Base-by-base conservation (phyloP, 2,113 vertebrate species). In the Siniperca knerii region DNA sequence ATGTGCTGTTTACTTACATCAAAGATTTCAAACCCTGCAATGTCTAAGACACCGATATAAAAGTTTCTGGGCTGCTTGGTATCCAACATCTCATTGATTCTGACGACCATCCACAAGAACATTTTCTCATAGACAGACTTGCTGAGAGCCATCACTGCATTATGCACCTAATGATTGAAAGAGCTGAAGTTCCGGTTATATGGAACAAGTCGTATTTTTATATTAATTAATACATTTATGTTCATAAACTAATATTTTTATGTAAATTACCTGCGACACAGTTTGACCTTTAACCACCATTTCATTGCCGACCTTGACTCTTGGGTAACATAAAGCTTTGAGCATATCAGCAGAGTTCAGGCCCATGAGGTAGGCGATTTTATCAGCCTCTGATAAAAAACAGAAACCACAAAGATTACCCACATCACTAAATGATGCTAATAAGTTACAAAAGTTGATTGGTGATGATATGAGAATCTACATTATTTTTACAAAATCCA, bases 301-400 rank as follows among this genome's bases (percentile, higher is more conserved):
- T 60, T 96, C 96, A 75, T 96, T 96, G 16, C 96, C 95, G 1
- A 96, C 96, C 75, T 96, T 96, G 40, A 96, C 96, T 91, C 96
- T 95, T 23, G 96, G 95, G 48, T 87, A 95, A 79, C 96, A 96
- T 58, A 96, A 79, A 15, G 94, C 91, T 83, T 96, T 96, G 2
- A 95, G 93, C 85, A 96, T 70, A 68, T 96, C 96, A 37, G 95
- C 94, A 16, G 96, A 96, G 90, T 96, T 96, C 62, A 96, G 90
- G 48, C 96, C 95, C 92, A 96, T 83, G 78, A 96, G 95, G 84
- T 96, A 96, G 42, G 94, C 89, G 15, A 95, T 92, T 94, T 96
- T 96, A 92, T 96, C 96, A 60, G 96, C 95, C 85, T 37, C 77
- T 79, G 42, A 60, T 15, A 48, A 44, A 44, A 9, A 68, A 69